Percentiles rank a stretch among this genome's conserved stretches.
Evolutionary conservation across 1,140 invertebrate genomes (phyloP).

Genomic region (Cotesia glomerata): DNA sequence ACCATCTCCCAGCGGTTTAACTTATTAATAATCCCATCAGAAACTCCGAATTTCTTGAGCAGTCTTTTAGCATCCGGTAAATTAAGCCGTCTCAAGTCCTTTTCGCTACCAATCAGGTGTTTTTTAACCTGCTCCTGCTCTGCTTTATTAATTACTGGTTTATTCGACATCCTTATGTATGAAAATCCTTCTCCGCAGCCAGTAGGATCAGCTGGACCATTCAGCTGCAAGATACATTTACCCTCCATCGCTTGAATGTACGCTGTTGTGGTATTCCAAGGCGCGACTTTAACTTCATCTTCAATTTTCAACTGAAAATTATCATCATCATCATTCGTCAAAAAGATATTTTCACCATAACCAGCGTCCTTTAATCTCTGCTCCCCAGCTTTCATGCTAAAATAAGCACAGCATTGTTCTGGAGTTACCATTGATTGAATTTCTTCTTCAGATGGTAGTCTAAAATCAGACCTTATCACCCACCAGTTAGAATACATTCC

Average conservation of each 20-base stretch:
- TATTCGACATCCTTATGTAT: slow-evolving; percentile 95
- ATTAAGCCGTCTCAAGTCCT: slow-evolving; percentile 93
- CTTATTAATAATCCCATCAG: slow-evolving; percentile 98
- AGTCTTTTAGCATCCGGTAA: slow-evolving; percentile 96
- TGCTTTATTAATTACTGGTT: slow-evolving; percentile 81
- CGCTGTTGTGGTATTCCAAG: slow-evolving; percentile 92
- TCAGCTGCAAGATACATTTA: slow-evolving; percentile 94
- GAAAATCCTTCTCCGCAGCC: slow-evolving; percentile 98
- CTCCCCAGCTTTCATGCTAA: slow-evolving; percentile 97
- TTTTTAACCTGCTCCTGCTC: slow-evolving; percentile 92
- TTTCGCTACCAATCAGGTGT: slow-evolving; percentile 98
- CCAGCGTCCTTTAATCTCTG: slow-evolving; percentile 96
- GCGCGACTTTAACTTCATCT: slow-evolving; percentile 92
- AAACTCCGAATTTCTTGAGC: slow-evolving; percentile 95
- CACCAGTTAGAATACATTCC: slow-evolving; percentile 92
- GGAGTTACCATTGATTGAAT: slow-evolving; percentile 97
- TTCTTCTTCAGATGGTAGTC: slow-evolving; percentile 97
- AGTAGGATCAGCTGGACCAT: slow-evolving; percentile 93
- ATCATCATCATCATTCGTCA: slow-evolving; percentile 97
- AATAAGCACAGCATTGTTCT: slow-evolving; percentile 98
- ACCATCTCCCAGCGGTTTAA: slow-evolving; percentile 98
- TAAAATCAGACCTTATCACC: slow-evolving; percentile 97
- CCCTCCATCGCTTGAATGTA: slow-evolving; percentile 98
- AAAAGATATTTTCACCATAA: slow-evolving; percentile 98
- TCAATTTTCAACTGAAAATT: slow-evolving; percentile 97